Evolutionary conservation across 2,888 invertebrate genomes (phyloP).

Genomic region (Zonitis immaculata): DNA sequence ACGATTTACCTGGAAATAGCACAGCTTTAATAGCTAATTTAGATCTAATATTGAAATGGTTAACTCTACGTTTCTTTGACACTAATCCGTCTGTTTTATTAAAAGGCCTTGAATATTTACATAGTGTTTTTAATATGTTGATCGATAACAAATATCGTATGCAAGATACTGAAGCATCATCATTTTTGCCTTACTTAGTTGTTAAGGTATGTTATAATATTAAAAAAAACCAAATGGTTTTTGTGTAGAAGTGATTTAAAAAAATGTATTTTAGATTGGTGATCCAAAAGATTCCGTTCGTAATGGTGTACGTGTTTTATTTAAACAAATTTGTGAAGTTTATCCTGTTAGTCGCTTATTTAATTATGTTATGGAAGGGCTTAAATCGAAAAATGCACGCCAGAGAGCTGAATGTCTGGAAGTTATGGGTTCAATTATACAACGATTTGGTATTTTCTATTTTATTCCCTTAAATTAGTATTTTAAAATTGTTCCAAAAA

Average conservation of each 20-base stretch:
- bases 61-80: conserved; percentile 94
- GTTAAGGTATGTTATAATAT: conserved; percentile 64
- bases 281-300: conserved; percentile 95
- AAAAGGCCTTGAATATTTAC: conserved; percentile 90
- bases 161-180: conserved; percentile 84
- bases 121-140: conserved; percentile 74
- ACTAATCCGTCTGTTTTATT: conserved; percentile 96
- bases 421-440: conserved; percentile 81
- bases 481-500: neutral
- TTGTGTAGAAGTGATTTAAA: no score
- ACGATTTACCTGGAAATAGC: conserved; percentile 74
- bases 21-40: conserved; percentile 82
- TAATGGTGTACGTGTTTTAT: conserved; percentile 78
- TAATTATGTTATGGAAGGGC: conserved; percentile 86
- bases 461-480: neutral
- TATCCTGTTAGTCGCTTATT: conserved; percentile 89
- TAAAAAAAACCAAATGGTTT: no score
- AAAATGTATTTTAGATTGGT: conserved; percentile 61
- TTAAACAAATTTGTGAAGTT: conserved; percentile 78
- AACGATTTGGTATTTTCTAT: conserved; percentile 62
- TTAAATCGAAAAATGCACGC: conserved; percentile 94
- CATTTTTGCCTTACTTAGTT: conserved; percentile 92
- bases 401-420: conserved; percentile 96
- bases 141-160: conserved; percentile 79
- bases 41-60: conserved; percentile 94